Evolutionary conservation across 2,797 vertebrate species (phyloP), one percentile per base, ranked within the genome.

Genomic region (Myotis vivesi): DNA sequence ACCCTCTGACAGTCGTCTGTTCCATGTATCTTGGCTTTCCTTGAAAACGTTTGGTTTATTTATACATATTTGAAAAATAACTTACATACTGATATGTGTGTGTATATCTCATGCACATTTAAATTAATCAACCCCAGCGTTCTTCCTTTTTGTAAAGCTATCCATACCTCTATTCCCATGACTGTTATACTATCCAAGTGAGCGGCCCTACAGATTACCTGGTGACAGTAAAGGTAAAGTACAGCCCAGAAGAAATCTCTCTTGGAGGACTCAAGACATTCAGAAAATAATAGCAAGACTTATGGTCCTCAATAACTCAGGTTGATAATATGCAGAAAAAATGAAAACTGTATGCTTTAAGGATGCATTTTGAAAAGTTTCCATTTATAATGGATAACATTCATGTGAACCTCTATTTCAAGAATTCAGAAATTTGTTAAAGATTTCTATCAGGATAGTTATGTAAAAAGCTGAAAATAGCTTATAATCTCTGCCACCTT

Each of bases 371-470:
- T 41, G 49, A 77, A 36, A 77, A 36, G 23, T 41, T 77, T 66
- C 91, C 4, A 68, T 49, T 64, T 93, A 55, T 20, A 41, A 66
- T 83, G 30, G 90, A 59, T 46, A 87, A 55, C 28, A 83, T 38
- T 57, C 44, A 8, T 62, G 0, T 57, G 23, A 93, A 81, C 6
- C 4, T 5, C 0, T 66, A 68, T 72, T 91, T 62, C 17, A 87
- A 94, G n/a, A 94, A 87, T 46, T 92, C 16, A 57, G 28, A 87
- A 66, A 80, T 72, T 69, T 80, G 33, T 83, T 57, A 44, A 92
- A 80, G 71, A 53, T 69, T 95, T 77, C 41, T 87, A 83, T 84
- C 11, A 28, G 38, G 33, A 83, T 16, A 83, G 38, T 22, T 53
- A 79, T 28, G 46, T 46, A 62, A 66, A 89, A 93, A 71, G 38